A percentile compares a stretch with the other conserved stretches of the same genome.
Evolutionary conservation across 2,113 vertebrate genomes (phyloP).

Genomic region (Phrynocephalus versicolor): DNA sequence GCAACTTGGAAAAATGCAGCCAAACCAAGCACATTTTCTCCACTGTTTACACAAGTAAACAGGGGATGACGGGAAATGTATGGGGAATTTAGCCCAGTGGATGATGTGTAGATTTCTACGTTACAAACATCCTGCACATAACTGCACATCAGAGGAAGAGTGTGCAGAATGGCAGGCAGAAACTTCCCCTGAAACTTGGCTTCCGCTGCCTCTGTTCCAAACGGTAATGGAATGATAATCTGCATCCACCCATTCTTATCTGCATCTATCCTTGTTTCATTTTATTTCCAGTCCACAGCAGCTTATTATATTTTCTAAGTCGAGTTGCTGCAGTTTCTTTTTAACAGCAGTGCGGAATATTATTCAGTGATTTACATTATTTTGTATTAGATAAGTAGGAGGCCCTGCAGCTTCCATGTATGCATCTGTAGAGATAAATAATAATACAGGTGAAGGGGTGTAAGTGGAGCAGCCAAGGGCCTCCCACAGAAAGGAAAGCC

Average conservation of each 20-base stretch:
- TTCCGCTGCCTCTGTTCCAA: background rate
- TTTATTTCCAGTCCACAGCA: conserved; percentile 21
- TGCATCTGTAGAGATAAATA: background rate
- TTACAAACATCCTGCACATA: background rate
- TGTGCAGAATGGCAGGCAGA: background rate
- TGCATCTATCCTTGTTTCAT: conserved; percentile 1
- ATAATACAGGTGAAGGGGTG: background rate
- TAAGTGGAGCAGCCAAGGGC: background rate
- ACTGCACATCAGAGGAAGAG: background rate
- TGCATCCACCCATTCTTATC: conserved; percentile 1
- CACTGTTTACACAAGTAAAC: too few relatives aligned
- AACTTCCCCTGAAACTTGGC: background rate
- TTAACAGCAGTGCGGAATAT: background rate
- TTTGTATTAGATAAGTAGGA: conserved; percentile 1
- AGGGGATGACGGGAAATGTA: too few relatives aligned
- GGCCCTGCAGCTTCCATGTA: background rate
- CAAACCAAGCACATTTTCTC: too few relatives aligned
- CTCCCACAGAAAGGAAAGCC: background rate
- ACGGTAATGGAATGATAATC: background rate
- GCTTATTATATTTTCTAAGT: conserved; percentile 18
- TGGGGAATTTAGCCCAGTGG: background rate
- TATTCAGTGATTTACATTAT: conserved; percentile 13
- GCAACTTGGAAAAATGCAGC: too few relatives aligned
- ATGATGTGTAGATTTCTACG: background rate
- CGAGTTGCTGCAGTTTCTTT: background rate